Conservation (phyloP, 2,888 invertebrate genomes). For the Apoda limacodes region DNA sequence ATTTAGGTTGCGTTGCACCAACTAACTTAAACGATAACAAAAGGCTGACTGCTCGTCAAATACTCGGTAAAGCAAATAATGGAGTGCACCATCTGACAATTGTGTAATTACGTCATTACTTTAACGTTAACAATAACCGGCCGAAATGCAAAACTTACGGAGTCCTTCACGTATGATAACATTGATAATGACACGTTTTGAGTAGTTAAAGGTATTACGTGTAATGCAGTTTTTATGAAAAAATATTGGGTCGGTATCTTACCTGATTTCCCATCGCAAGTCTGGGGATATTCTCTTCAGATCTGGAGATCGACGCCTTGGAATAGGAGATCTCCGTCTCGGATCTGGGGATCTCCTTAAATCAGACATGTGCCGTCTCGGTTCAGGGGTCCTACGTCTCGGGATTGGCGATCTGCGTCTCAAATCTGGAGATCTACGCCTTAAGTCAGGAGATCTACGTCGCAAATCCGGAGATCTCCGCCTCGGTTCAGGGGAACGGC, state of each 20-base stretch:
- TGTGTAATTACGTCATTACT: too few relatives aligned
- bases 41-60: too few relatives aligned
- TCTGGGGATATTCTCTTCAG: slow-evolving; percentile 5
- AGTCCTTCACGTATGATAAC: too few relatives aligned
- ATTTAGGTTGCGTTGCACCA: too few relatives aligned
- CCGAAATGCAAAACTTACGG: too few relatives aligned
- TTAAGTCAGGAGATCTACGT: slow-evolving; percentile 8
- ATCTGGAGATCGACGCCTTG: slow-evolving; percentile 19
- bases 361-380: slow-evolving; percentile 18
- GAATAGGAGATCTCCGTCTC: slow-evolving; percentile 17
- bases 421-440: slow-evolving; percentile 6
- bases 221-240: too few relatives aligned
- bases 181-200: too few relatives aligned
- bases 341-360: slow-evolving; percentile 17
- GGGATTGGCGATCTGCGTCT: slow-evolving; percentile 14
- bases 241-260: background rate
- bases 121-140: too few relatives aligned
- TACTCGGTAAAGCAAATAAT: too few relatives aligned
- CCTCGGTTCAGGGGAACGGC: slow-evolving; percentile 11
- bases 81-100: too few relatives aligned
- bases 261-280: slow-evolving; percentile 2
- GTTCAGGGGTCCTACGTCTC: slow-evolving; percentile 18
- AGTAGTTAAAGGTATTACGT: too few relatives aligned
- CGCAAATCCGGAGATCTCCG: slow-evolving; percentile 10
- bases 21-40: too few relatives aligned